A percentile compares a stretch with the other conserved stretches of the same genome.
phyloP scores from a whole-genome alignment of 2,888 invertebrate species.

The Protonemura montana region DNA sequence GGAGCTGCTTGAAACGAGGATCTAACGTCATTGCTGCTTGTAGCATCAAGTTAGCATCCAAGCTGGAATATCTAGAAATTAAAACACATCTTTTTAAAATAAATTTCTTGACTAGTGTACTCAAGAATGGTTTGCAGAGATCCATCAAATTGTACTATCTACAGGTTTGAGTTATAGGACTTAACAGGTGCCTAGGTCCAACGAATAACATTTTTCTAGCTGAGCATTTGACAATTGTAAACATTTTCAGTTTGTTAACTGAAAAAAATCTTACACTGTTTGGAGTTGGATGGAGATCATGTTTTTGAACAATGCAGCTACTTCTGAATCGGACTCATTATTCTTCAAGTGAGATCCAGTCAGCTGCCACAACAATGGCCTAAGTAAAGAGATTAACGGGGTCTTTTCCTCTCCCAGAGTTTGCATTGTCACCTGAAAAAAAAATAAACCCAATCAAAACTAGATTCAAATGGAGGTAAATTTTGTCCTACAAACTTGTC shows the following conservation, averaged over 20 bases:
- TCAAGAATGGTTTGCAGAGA: no score
- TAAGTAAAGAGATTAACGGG: constrained; percentile 61
- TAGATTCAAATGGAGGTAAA: no score
- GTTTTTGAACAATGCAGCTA: constrained; percentile 57
- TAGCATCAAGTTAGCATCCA: constrained; percentile 57
- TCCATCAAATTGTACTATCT: no score
- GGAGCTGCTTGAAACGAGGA: constrained; percentile 61
- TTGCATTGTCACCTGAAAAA: constrained; percentile 58
- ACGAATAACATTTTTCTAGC: no score
- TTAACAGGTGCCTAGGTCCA: no score
- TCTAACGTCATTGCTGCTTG: constrained; percentile 61
- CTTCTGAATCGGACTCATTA: constrained; percentile 57
- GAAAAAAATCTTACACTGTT: constrained; percentile 50
- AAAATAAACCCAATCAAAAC: no score
- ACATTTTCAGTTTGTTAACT: no score
- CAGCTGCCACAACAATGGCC: constrained; percentile 62
- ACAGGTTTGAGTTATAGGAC: no score
- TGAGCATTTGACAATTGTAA: no score
- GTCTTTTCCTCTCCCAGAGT: constrained; percentile 62
- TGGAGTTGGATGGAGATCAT: constrained; percentile 57
- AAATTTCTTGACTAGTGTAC: neutral
- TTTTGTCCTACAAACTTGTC: no score
- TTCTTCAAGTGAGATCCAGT: constrained; percentile 60
- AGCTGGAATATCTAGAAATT: no score
- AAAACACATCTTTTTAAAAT: no score